Evolutionary conservation across 2,888 invertebrate genomes (phyloP).

Genomic region (Xanthostigma xanthostigma): DNA sequence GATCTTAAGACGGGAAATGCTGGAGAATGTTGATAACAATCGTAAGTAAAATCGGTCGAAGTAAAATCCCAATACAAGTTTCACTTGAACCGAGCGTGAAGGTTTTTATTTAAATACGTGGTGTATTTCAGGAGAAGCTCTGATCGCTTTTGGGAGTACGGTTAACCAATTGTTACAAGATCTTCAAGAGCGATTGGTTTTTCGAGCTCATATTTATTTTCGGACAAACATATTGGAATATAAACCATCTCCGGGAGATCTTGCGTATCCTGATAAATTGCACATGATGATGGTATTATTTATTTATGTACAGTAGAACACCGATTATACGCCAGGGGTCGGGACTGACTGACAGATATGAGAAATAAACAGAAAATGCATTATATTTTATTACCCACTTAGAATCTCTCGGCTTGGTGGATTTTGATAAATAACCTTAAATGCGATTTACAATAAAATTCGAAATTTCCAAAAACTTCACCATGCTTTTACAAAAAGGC

Average conservation of each 20-base stretch:
- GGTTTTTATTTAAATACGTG: slow-evolving; percentile 10
- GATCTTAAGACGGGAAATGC: slow-evolving; percentile 79
- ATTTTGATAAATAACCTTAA: no score
- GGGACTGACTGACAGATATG: slow-evolving; percentile 3
- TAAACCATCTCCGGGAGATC: slow-evolving; percentile 83
- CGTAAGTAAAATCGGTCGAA: no score
- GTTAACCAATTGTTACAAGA: slow-evolving; percentile 80
- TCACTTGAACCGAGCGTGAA: background rate
- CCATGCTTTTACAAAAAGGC: no score
- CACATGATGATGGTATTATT: slow-evolving; percentile 82
- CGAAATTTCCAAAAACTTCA: no score
- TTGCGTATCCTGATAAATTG: slow-evolving; percentile 95
- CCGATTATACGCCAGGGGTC: background rate
- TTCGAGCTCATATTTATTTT: slow-evolving; percentile 86
- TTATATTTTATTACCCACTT: background rate
- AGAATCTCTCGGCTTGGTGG: no score
- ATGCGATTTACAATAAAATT: no score
- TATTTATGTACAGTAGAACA: background rate
- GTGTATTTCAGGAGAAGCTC: slow-evolving; percentile 39
- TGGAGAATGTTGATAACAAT: slow-evolving; percentile 76
- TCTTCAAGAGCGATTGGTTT: slow-evolving; percentile 91
- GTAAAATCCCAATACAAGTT: background rate
- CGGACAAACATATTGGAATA: slow-evolving; percentile 80
- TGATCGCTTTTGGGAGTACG: slow-evolving; percentile 61
- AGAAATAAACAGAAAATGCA: background rate